Evolutionary conservation across 2,113 vertebrate species (phyloP).

Genomic region (Condylura cristata): DNA sequence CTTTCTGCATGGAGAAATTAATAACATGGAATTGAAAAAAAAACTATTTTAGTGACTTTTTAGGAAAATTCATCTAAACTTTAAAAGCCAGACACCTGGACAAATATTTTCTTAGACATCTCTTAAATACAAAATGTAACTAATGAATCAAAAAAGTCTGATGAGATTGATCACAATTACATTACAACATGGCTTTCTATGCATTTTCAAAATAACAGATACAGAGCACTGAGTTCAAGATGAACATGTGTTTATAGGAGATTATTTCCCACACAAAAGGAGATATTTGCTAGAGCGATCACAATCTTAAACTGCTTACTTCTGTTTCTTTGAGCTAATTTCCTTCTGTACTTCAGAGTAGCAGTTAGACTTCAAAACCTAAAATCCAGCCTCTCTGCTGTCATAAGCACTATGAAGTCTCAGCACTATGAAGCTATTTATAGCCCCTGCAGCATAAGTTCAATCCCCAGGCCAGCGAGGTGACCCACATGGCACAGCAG

Average conservation of each 20-base stretch:
- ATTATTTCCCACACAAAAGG: not conserved
- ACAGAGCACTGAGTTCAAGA: not conserved
- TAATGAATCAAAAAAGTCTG: not conserved
- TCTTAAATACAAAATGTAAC: conserved; percentile 4
- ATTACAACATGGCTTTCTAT: not conserved
- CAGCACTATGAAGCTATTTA: no score
- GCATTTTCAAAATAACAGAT: not conserved
- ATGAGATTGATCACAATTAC: not conserved
- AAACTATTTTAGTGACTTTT: conserved; percentile 5
- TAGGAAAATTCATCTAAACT: not conserved
- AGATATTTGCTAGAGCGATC: not conserved
- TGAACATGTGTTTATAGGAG: not conserved
- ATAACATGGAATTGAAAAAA: not conserved
- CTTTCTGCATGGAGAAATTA: not conserved
- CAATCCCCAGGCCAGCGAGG: no score
- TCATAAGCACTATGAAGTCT: no score
- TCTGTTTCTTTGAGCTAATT: conserved; percentile 50
- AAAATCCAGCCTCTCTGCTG: no score
- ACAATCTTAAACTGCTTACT: not conserved
- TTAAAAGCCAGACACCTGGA: not conserved
- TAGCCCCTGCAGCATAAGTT: no score
- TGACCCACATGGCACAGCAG: no score
- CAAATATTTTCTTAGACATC: not conserved
- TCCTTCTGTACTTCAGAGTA: not conserved
- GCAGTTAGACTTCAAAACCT: conserved; percentile 6